phyloP scores from a whole-genome alignment of 2,888 invertebrate genomes.

The Amiota communis region DNA sequence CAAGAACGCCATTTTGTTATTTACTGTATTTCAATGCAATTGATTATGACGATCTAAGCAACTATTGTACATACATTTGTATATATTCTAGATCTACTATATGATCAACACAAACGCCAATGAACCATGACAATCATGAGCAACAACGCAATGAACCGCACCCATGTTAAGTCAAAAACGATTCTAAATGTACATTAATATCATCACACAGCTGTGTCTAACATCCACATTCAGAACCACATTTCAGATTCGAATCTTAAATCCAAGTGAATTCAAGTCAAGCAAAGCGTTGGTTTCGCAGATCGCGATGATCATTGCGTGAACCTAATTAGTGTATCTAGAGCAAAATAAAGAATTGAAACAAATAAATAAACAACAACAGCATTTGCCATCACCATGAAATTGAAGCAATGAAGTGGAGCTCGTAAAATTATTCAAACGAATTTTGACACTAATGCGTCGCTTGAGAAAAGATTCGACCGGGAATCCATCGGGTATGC shows the following conservation, averaged over 20 bases:
- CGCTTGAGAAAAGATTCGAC: too few relatives aligned
- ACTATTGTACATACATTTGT: neutral
- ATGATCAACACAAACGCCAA: conserved; percentile 32
- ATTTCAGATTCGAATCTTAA: neutral
- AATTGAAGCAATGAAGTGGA: neutral
- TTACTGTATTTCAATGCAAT: too few relatives aligned
- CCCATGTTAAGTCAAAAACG: neutral
- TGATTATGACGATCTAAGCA: too few relatives aligned
- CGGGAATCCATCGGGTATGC: too few relatives aligned
- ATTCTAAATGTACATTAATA: neutral
- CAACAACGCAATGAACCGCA: neutral
- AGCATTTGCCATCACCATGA: too few relatives aligned
- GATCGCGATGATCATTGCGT: neutral
- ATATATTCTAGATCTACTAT: neutral
- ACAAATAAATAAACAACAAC: too few relatives aligned
- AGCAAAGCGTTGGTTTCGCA: neutral
- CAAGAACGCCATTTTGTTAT: conserved; percentile 7
- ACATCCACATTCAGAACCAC: too few relatives aligned
- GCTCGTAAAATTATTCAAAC: conserved; percentile 10
- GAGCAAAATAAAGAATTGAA: neutral
- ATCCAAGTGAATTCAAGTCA: neutral
- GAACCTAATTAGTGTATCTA: conserved; percentile 9
- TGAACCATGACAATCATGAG: conserved; percentile 46
- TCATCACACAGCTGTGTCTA: conserved; percentile 1
- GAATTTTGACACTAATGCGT: conserved; percentile 17